Base-by-base conservation (phyloP, 2,113 vertebrate species). In the Echinops telfairi region DNA sequence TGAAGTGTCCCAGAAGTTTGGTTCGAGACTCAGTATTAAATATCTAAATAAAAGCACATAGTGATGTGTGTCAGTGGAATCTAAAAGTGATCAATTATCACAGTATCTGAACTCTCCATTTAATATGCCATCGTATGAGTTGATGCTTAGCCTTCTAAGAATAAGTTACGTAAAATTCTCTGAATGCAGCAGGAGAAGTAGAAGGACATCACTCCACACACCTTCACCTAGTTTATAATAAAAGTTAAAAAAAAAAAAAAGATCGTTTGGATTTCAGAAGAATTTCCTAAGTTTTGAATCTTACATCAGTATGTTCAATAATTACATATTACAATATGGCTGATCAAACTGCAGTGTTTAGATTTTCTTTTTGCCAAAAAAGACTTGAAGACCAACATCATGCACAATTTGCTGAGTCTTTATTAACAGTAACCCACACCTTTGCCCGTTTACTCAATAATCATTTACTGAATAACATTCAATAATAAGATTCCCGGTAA, bases 201-300 rank as follows among this genome's bases (percentile, higher is more conserved):
- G 19, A 58, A 58, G 57, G 57, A 58, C 19, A 19, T 19, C 57
- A 58, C 57, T 19, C 11, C 57, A 58, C 11, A 58, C 57, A 58
- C 19, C 57, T 58, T 40, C 40, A 40, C 40, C 40, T 40, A 40
- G 40, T 40, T 40, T 40, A 40, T 7, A 40, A 40, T 40, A 40
- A 40, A 40, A 40, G 40, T 40, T 40, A 40, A 40, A 40, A 40
- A 40, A 40, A 40, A 40, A 40, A 40, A 40, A 40, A 40, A 40
- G 40, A 40, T 40, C 83, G 9, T 66, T 66, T 94, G 66, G 10
- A 79, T 89, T 88, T 93, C 62, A 92, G 64, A 14, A 91, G 23
- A 90, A 84, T 71, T 88, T 90, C 47, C 64, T 23, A 91, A 75
- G 22, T 83, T 71, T 92, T 53, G 71, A 88, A 82, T 40, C 83